Percentiles rank a stretch among this genome's conserved stretches.
Evolutionary conservation across 2,888 invertebrate species (phyloP).

Genomic region (Byasa hedistus): DNA sequence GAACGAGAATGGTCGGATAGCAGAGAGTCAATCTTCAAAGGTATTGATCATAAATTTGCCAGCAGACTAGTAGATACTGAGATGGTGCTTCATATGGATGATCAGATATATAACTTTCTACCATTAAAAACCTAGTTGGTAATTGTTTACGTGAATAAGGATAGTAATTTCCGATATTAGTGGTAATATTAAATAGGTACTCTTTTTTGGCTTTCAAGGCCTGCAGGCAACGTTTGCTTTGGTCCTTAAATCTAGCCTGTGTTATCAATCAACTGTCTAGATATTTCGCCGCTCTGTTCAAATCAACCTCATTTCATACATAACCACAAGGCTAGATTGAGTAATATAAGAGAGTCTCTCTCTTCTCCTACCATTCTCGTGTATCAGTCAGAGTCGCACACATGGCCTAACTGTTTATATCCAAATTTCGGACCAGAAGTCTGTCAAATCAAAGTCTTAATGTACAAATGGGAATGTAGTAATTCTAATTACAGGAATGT

Average conservation of each 20-base stretch:
- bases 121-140: background rate
- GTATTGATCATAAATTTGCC: background rate
- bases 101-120: background rate
- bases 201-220: too few relatives aligned
- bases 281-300: background rate
- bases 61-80: background rate
- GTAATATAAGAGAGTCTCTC: conserved; percentile 1
- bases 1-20: conserved; percentile 11
- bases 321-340: background rate
- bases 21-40: conserved; percentile 5
- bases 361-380: conserved; percentile 12
- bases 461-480: background rate
- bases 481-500: background rate
- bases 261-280: background rate
- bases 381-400: background rate
- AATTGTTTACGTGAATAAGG: background rate
- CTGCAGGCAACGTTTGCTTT: background rate
- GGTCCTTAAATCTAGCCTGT: background rate
- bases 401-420: background rate
- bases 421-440: background rate
- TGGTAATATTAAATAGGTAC: background rate
- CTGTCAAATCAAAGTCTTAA: background rate
- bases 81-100: background rate
- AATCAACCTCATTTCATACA: background rate
- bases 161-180: background rate